These are phyloP conservation scores for Drosophila tsacasi DNA, from an alignment of 1,140 invertebrate genomes.

Conservation along the genomic window DNA sequence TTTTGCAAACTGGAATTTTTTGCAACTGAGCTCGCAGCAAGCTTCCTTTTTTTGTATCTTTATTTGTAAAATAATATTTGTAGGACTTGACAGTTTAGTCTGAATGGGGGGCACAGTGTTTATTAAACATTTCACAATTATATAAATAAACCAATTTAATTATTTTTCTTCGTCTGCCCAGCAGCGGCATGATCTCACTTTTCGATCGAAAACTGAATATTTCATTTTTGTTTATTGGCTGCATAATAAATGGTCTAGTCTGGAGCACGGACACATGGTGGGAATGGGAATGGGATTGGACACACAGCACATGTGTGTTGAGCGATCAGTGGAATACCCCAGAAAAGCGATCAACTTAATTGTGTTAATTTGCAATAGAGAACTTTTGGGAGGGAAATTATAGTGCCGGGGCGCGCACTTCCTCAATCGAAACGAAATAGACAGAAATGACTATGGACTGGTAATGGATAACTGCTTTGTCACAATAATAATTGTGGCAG, in stretches of 20 bases:
- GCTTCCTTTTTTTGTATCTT: slow-evolving; percentile 20
- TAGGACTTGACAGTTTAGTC: slow-evolving; percentile 30
- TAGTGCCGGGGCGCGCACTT: slow-evolving; percentile 8
- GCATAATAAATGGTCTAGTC: slow-evolving; percentile 75
- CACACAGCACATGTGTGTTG: slow-evolving; percentile 18
- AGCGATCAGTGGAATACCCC: slow-evolving; percentile 37
- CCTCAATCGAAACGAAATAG: slow-evolving; percentile 34
- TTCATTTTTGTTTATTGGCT: slow-evolving; percentile 75
- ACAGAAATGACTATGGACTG: slow-evolving; percentile 31
- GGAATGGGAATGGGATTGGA: slow-evolving; percentile 3
- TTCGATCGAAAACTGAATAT: slow-evolving; percentile 77
- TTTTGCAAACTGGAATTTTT: slow-evolving; percentile 31
- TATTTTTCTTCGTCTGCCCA: slow-evolving; percentile 67
- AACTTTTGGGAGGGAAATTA: slow-evolving; percentile 27
- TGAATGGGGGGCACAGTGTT: slow-evolving; percentile 63
- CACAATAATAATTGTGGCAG: slow-evolving; percentile 26
- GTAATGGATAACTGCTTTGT: slow-evolving; percentile 32
- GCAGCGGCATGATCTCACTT: slow-evolving; percentile 70
- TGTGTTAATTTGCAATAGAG: slow-evolving; percentile 48
- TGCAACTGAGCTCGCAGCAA: slow-evolving; percentile 20
- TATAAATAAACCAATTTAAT: slow-evolving; percentile 79
- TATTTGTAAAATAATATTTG: slow-evolving; percentile 19
- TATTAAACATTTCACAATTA: slow-evolving; percentile 78
- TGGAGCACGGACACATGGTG: slow-evolving; percentile 36
- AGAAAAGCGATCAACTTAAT: slow-evolving; percentile 50